phyloP scores from a whole-genome alignment of 2,888 invertebrate genomes.

The Meteorus cinctellus region DNA sequence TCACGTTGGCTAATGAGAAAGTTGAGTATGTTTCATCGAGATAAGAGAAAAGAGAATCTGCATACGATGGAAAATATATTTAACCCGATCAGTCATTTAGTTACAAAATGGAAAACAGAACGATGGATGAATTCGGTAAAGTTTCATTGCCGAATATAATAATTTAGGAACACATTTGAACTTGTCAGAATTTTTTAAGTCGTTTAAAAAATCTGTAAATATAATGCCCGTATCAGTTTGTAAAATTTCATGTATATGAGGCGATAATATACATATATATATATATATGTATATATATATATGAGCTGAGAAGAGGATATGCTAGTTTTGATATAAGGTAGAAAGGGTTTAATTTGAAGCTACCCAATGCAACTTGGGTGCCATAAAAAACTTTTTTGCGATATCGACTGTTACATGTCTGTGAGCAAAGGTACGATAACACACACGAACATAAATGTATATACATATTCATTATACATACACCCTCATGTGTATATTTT shows the following conservation, averaged over 20 bases:
- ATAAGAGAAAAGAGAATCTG: neutral
- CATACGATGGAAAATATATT: no score
- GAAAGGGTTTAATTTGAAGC: constrained; percentile 21
- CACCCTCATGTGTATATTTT: constrained; percentile 51
- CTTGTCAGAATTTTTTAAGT: neutral
- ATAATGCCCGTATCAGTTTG: constrained; percentile 4
- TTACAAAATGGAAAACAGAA: neutral
- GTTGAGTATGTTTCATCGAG: constrained; percentile 52
- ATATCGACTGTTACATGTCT: constrained; percentile 63
- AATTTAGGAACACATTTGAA: neutral
- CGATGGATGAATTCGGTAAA: neutral
- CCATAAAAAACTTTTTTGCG: constrained; percentile 59
- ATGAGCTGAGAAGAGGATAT: neutral
- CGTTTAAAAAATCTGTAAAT: neutral
- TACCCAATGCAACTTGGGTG: constrained; percentile 55
- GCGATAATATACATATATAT: neutral
- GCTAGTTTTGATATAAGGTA: constrained; percentile 25
- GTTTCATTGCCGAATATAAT: neutral
- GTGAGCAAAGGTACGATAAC: constrained; percentile 62
- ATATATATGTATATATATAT: constrained; percentile 24
- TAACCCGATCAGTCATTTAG: no score
- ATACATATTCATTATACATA: constrained; percentile 49
- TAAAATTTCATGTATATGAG: neutral
- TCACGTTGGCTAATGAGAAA: constrained; percentile 70
- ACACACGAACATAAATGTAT: constrained; percentile 60